These are phyloP conservation scores for Prionace glauca DNA, from an alignment of 2,797 vertebrate genomes.

Conservation along the genomic window DNA sequence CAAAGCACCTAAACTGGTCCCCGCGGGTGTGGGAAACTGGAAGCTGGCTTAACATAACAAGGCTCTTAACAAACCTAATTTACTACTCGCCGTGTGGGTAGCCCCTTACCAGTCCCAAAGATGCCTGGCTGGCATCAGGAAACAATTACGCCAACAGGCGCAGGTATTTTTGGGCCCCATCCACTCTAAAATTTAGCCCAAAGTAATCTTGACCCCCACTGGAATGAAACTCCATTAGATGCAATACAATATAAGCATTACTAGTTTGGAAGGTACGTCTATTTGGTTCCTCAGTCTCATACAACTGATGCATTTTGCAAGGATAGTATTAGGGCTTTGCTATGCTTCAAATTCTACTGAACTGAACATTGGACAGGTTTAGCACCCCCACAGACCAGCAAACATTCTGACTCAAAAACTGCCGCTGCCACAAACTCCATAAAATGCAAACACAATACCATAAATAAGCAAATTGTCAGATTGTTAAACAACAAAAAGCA, in stretches of 20 bases:
- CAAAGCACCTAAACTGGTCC: too few species aligned
- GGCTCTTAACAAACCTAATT: too few species aligned
- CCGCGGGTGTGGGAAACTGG: not conserved
- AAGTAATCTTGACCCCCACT: not conserved
- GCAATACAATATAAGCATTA: not conserved
- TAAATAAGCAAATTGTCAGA: not conserved
- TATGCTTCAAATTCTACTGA: not conserved
- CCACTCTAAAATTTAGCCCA: too few species aligned
- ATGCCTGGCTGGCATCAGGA: too few species aligned
- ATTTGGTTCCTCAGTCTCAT: not conserved
- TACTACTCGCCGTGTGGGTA: too few species aligned
- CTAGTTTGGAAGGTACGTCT: not conserved
- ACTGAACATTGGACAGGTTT: not conserved
- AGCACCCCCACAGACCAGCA: not conserved
- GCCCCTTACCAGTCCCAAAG: too few species aligned
- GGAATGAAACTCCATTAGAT: not conserved
- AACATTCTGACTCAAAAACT: not conserved
- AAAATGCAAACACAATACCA: not conserved
- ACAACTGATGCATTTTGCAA: not conserved
- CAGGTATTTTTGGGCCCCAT: too few species aligned
- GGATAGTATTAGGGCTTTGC: not conserved
- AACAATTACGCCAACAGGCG: too few species aligned
- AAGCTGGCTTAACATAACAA: too few species aligned
- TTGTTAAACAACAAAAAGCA: not conserved
- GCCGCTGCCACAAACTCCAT: not conserved